Percentiles rank a stretch among this genome's conserved stretches.
phyloP scores from a whole-genome alignment of 2,888 invertebrate species.

The Altica lythri region DNA sequence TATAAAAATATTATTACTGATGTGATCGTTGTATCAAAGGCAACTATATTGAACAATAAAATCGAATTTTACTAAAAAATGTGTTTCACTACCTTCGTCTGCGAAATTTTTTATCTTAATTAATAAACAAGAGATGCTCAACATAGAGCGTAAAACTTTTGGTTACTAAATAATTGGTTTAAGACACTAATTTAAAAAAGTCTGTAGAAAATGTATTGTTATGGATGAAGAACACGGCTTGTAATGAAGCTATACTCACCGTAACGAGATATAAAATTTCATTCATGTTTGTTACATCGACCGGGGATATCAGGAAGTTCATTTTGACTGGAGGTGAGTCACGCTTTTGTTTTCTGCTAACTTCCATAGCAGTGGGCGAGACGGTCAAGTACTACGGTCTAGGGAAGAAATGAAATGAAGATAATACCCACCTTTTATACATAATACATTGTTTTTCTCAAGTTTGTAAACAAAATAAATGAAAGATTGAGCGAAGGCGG shows the following conservation, averaged over 20 bases:
- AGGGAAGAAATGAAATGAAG: slow-evolving; percentile 17
- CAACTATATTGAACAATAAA: too few relatives aligned
- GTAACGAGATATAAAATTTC: slow-evolving; percentile 17
- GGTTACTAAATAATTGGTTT: too few relatives aligned
- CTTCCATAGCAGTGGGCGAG: slow-evolving; percentile 35
- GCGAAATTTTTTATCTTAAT: too few relatives aligned
- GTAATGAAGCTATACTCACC: slow-evolving; percentile 2
- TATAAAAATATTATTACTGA: too few relatives aligned
- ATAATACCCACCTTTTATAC: slow-evolving; percentile 5
- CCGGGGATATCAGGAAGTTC: slow-evolving; percentile 40
- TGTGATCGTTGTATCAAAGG: too few relatives aligned
- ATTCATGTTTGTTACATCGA: slow-evolving; percentile 28
- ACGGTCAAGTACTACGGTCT: slow-evolving; percentile 31
- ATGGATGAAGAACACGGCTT: too few relatives aligned
- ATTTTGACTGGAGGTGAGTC: slow-evolving; percentile 39
- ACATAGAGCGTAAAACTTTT: too few relatives aligned
- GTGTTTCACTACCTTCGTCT: too few relatives aligned
- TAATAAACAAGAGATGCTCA: too few relatives aligned
- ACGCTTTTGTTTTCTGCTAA: slow-evolving; percentile 36
- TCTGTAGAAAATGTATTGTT: too few relatives aligned
- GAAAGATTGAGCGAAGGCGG: slow-evolving; percentile 18
- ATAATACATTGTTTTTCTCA: slow-evolving; percentile 5
- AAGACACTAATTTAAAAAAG: too few relatives aligned
- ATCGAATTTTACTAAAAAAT: too few relatives aligned
- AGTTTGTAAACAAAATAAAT: slow-evolving; percentile 11